Conservation (phyloP, 2,797 vertebrate species). For the Tapera naevia region DNA sequence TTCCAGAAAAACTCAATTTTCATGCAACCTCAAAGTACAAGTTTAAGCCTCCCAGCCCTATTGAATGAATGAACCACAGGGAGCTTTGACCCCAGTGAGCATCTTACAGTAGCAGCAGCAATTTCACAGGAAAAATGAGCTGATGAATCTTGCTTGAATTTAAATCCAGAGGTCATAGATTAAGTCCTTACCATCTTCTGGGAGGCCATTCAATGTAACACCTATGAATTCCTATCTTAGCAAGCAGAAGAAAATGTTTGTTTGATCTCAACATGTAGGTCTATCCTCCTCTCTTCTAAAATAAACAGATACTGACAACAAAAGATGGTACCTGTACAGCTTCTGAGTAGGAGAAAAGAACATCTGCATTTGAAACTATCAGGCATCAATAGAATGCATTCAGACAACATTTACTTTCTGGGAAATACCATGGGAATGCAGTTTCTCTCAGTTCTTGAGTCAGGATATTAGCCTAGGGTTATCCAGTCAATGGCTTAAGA, state of each 20-base stretch:
- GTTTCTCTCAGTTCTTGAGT: not conserved
- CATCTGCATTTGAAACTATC: not conserved
- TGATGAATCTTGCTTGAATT: not conserved
- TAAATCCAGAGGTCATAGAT: not conserved
- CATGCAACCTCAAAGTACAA: not conserved
- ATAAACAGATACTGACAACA: not conserved
- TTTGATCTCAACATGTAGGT: not conserved
- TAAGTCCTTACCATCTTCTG: not conserved
- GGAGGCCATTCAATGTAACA: not conserved
- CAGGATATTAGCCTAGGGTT: not conserved
- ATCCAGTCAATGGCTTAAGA: not conserved
- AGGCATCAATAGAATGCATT: not conserved
- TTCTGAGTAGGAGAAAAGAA: not conserved
- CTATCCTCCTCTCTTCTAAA: not conserved
- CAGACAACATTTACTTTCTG: not conserved
- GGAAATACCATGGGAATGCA: not conserved
- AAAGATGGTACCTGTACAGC: not conserved
- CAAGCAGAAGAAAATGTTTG: not conserved
- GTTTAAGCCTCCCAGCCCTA: not conserved
- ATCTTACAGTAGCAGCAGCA: not conserved
- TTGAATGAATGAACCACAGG: not conserved
- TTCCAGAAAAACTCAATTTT: not conserved
- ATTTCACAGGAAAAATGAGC: not conserved
- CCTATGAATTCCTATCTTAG: rapidly evolving
- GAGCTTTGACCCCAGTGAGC: not conserved